These are phyloP conservation scores for Clinocottus analis DNA, from an alignment of 2,113 vertebrate genomes.

Conservation along the genomic window DNA sequence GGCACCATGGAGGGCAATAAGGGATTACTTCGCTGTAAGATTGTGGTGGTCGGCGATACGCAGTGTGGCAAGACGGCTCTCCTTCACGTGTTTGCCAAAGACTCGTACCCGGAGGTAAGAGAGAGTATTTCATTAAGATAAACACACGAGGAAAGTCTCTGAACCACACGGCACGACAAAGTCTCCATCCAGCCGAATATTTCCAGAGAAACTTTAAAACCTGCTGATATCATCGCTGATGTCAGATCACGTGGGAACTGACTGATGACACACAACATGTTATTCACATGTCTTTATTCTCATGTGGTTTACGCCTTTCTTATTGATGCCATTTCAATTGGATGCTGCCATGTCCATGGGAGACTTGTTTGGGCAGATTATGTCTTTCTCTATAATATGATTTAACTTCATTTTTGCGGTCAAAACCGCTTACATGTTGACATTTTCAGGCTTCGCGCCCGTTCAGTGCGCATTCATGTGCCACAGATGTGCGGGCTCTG, in stretches of 20 bases:
- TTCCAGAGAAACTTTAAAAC: conserved; percentile 7
- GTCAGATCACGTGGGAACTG: neutral
- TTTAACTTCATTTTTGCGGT: neutral
- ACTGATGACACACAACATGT: neutral
- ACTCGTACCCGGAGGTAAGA: conserved; percentile 91
- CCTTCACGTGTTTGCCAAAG: conserved; percentile 96
- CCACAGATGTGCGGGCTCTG: neutral
- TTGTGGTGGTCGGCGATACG: conserved; percentile 94
- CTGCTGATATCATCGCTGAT: neutral
- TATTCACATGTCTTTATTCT: neutral
- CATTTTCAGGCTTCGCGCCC: neutral
- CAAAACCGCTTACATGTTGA: neutral
- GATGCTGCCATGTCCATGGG: neutral
- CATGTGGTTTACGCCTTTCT: neutral
- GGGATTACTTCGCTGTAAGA: conserved; percentile 89
- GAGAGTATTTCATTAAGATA: neutral
- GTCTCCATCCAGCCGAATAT: neutral
- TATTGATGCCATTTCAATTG: neutral
- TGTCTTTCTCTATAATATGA: neutral
- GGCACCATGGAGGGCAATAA: conserved; percentile 86
- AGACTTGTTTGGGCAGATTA: neutral
- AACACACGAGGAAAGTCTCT: conserved; percentile 8
- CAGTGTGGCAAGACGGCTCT: conserved; percentile 95
- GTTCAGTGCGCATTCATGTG: neutral
- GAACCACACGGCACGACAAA: neutral